Evolutionary conservation across 2,888 invertebrate species (phyloP), one percentile per base, ranked within the genome.

Genomic region (Carterocephalus palaemon): DNA sequence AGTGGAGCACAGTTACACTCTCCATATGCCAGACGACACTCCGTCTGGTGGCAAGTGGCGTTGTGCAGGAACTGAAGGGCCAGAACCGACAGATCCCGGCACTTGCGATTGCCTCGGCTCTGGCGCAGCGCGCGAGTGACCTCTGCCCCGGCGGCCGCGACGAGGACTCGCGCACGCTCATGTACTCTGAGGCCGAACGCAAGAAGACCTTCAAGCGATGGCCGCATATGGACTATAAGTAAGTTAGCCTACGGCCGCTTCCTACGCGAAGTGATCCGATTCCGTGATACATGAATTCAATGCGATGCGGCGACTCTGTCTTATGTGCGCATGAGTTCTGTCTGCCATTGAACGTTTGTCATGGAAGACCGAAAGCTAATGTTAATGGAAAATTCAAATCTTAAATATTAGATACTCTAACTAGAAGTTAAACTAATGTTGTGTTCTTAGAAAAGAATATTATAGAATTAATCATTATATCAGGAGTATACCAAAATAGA

Each of bases 141-240:
- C 89, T 95, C 64, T 83, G 93, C 64, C 90, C 90, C 34, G 82
- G 82, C 65, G 83, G 86, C 19, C 76, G 89, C 4, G 85, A 86
- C 47, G 82, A 84, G 53, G 85, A 85, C 54, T 69, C 77, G 5
- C 62, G 85, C 55, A 80, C 83, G 1, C 81, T 91, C 47, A 97
- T 98, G 97, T 96, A 95, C 73, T 96, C 95, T 53, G 98, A 98
- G 80, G 94, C 95, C 0, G 94, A 95, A 50, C 88, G 98, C 29
- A 90, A 95, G 58, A 93, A 96, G 69, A 97, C 98, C 0, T 98
- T 98, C 79, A 92, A 92, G 54, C 92, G 94, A 67, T 98, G 97
- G 98, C 97, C 97, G 1, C 97, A 97, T 69, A 96, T 96, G 95
- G 95, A 96, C 76, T 97, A 97, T 83, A 97, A 97, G 95, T 95